Percentiles rank a stretch among this genome's conserved stretches.
Evolutionary conservation across 2,113 vertebrate genomes (phyloP).

Genomic region (Callocephalon fimbriatum): DNA sequence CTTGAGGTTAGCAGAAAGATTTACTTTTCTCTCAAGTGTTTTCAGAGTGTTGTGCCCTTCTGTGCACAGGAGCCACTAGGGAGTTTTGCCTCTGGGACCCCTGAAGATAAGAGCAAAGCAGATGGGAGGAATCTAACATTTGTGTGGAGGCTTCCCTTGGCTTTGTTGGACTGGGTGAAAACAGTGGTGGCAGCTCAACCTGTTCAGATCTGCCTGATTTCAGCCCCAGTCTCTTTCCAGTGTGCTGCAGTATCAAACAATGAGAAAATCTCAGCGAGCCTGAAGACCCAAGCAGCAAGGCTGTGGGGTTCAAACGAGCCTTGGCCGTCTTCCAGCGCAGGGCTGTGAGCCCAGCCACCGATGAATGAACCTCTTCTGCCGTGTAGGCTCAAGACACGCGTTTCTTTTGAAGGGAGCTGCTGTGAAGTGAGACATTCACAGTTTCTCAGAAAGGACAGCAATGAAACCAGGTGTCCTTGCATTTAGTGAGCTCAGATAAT

Average conservation of each 20-base stretch:
- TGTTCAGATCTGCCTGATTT: neutral
- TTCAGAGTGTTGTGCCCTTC: neutral
- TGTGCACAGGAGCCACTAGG: neutral
- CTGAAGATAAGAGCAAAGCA: neutral
- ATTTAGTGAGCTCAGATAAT: neutral
- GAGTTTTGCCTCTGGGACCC: neutral
- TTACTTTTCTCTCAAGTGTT: neutral
- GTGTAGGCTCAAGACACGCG: rapidly evolving
- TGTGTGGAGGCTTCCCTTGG: neutral
- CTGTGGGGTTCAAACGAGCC: neutral
- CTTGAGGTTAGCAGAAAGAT: neutral
- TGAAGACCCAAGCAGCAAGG: neutral
- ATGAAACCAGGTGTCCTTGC: neutral
- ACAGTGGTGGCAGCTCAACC: neutral
- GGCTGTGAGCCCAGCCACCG: neutral
- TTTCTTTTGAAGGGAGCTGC: neutral
- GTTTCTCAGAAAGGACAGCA: neutral
- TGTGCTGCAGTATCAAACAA: neutral
- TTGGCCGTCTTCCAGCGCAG: neutral
- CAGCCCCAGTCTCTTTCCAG: neutral
- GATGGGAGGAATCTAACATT: neutral
- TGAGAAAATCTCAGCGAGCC: neutral
- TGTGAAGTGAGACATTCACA: neutral
- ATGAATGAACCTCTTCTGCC: neutral
- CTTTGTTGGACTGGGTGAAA: neutral